Conservation (phyloP, 2,888 invertebrate genomes). For the Habroteleia sp. region DNA sequence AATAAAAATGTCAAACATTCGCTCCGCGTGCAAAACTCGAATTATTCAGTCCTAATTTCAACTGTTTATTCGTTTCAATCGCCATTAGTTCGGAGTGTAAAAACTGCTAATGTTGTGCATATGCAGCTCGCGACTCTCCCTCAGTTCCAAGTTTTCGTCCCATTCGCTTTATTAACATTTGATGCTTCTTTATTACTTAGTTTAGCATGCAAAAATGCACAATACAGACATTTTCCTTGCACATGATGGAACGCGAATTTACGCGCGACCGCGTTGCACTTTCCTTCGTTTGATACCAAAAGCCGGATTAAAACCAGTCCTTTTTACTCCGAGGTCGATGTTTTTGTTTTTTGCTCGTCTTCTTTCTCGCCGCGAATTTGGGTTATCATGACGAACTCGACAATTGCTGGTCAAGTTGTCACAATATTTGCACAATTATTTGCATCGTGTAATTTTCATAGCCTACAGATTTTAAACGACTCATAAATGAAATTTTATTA, state of each 20-base stretch:
- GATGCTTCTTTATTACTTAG: constrained; percentile 57
- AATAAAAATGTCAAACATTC: too few species aligned
- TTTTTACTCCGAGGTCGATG: constrained; percentile 16
- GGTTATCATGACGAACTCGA: background rate
- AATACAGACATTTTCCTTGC: constrained; percentile 67
- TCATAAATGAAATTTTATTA: too few species aligned
- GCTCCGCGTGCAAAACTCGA: too few species aligned
- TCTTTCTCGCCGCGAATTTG: constrained; percentile 5
- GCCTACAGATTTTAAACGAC: too few species aligned
- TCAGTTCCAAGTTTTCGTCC: constrained; percentile 47
- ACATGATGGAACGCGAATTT: constrained; percentile 67
- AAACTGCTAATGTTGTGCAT: constrained; percentile 3
- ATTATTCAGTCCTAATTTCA: background rate
- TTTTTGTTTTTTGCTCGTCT: constrained; percentile 20
- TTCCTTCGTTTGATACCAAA: constrained; percentile 65
- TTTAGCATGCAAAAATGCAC: constrained; percentile 58
- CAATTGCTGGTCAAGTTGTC: background rate
- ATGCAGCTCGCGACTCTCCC: constrained; percentile 20
- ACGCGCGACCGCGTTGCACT: constrained; percentile 67
- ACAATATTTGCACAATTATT: background rate
- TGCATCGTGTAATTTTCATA: too few species aligned
- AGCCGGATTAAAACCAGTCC: constrained; percentile 50
- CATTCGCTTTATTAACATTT: constrained; percentile 61
- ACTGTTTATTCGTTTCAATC: constrained; percentile 2
- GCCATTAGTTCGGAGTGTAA: constrained; percentile 7